Base-by-base conservation (phyloP, 2,888 invertebrate genomes). In the Panzeria rudis region DNA sequence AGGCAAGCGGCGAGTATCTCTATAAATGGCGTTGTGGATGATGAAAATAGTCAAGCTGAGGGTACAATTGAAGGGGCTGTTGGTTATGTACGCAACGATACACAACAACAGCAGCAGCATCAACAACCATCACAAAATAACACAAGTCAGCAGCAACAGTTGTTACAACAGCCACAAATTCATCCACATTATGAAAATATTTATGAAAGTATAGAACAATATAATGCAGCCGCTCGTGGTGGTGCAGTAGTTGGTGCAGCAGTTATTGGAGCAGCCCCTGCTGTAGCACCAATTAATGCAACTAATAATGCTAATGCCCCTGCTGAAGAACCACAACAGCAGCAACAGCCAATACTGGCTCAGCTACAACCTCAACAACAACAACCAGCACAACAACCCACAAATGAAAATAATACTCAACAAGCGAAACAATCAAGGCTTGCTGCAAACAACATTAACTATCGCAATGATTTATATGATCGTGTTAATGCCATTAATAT, bases 11-110 rank as follows among this genome's bases (percentile, higher is more conserved):
- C 86, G 71, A 85, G 84, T 81, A 82, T 75, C 44, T 89, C 91
- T 89, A 89, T 90, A 89, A 91, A 90, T 86, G 92, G 91, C 88
- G 86, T 89, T 84, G 84, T 91, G 89, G 93, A 93, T 90, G 94
- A 94, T 89, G 94, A 94, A 88, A 93, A 93, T 88, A 94, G 94
- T 89, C 93, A 93, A 89, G 94, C 94, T 59, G 94, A 94, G 90
- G 94, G 94, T 86, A 93, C 93, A 56, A 86, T 90, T 84, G 94
- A 94, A 89, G 94, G 94, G 85, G 94, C 94, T 77, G 93, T 93
- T 66, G 94, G 94, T 84, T 93, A 93, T 89, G 92, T 91, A 61
- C 88, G 86, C 72, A 87, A 85, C 61, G 88, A 88, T 82, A 81
- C 88, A 78, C 83, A 87, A 78, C 89, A 88, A 68, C 88, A 89